Conservation (phyloP, 2,888 invertebrate species). For the Platycnemis pennipes region DNA sequence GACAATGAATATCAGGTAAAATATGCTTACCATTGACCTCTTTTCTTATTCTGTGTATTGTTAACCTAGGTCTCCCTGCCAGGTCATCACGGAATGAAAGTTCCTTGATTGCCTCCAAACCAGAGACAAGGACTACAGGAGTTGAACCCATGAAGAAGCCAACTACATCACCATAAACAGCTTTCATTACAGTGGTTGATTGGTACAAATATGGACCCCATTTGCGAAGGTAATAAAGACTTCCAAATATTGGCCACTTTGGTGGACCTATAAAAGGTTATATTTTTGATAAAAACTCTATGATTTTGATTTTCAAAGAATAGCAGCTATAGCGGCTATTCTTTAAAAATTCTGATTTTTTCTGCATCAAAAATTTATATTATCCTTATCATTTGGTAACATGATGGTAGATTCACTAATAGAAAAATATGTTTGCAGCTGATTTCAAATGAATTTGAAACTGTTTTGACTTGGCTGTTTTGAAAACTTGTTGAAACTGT, state of each 20-base stretch:
- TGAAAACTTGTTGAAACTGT: too few species aligned
- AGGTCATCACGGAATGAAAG: constrained; percentile 57
- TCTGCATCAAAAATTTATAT: too few species aligned
- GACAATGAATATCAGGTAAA: too few species aligned
- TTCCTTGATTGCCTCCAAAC: constrained; percentile 66
- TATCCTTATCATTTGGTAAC: too few species aligned
- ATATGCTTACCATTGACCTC: background rate
- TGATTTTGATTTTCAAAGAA: background rate
- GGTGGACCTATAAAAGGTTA: constrained; percentile 14
- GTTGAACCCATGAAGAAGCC: constrained; percentile 63
- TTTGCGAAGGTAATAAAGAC: background rate
- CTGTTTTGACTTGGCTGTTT: too few species aligned
- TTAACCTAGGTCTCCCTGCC: constrained; percentile 52
- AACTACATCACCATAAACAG: constrained; percentile 42
- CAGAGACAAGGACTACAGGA: constrained; percentile 65
- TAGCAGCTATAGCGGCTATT: too few species aligned
- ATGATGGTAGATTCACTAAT: too few species aligned
- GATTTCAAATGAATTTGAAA: too few species aligned
- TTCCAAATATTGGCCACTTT: constrained; percentile 60
- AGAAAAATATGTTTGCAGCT: too few species aligned
- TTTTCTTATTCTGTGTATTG: background rate
- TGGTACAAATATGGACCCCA: constrained; percentile 41
- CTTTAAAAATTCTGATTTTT: too few species aligned
- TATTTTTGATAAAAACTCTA: background rate
- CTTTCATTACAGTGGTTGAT: background rate